phyloP scores from a whole-genome alignment of 2,113 vertebrate species.

The Numida meleagris region DNA sequence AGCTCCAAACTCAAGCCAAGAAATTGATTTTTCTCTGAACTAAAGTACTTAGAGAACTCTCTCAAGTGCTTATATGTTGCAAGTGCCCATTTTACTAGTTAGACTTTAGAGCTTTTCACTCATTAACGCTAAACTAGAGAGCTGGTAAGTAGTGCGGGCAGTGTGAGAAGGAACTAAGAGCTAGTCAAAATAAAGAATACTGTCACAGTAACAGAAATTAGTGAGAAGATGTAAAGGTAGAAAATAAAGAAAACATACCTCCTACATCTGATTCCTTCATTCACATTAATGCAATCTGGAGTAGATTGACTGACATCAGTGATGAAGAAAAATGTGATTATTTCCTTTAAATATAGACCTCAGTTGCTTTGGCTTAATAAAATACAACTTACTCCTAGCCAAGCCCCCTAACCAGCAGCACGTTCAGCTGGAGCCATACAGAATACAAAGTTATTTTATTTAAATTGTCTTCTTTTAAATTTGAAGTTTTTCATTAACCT shows the following conservation, averaged over 20 bases:
- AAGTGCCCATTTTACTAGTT: neutral
- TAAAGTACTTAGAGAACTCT: neutral
- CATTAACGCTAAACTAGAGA: neutral
- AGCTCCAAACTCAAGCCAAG: neutral
- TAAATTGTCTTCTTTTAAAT: neutral
- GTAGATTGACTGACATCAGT: neutral
- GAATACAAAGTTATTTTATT: neutral
- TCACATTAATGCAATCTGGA: neutral
- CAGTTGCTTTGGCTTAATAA: neutral
- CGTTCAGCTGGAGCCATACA: neutral
- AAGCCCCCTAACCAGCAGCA: fast-evolving
- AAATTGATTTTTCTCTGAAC: neutral
- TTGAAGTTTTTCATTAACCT: neutral
- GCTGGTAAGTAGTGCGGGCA: neutral
- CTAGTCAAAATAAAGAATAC: neutral
- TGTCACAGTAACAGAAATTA: neutral
- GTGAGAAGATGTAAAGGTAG: neutral
- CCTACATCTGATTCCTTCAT: neutral
- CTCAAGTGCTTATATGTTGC: neutral
- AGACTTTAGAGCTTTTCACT: neutral
- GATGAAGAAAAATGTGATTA: neutral
- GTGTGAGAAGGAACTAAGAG: neutral
- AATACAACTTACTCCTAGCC: neutral
- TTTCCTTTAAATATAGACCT: neutral
- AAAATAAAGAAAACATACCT: neutral